A percentile compares a stretch with the other conserved stretches of the same genome.
Evolutionary conservation across 2,113 vertebrate species (phyloP).

Genomic region (Uropsilus gracilis): DNA sequence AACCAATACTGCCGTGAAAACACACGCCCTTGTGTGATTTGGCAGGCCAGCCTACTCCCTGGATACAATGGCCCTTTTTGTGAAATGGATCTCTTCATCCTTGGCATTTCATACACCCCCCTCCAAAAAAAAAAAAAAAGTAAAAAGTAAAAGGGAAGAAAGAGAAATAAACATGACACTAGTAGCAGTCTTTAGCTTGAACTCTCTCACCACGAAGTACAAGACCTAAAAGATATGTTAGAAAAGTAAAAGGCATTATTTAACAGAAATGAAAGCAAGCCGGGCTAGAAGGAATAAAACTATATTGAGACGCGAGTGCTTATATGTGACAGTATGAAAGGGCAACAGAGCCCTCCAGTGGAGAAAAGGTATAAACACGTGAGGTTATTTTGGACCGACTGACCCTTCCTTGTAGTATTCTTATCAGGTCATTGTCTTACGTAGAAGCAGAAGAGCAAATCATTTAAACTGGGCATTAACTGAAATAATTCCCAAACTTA

Average conservation of each 20-base stretch:
- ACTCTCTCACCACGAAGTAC: slow-evolving; percentile 55
- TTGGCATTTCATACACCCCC: slow-evolving; percentile 48
- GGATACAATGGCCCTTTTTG: slow-evolving; percentile 54
- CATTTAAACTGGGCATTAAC: not conserved
- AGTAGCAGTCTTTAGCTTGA: slow-evolving; percentile 49
- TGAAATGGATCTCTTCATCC: slow-evolving; percentile 53
- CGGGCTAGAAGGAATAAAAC: not conserved
- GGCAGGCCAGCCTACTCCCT: slow-evolving; percentile 45
- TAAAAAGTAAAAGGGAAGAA: not conserved
- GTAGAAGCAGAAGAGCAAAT: slow-evolving; percentile 9
- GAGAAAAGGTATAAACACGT: not conserved
- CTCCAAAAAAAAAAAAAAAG: not conserved
- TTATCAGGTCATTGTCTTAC: not conserved
- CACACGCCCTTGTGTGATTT: slow-evolving; percentile 63
- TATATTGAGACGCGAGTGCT: not conserved
- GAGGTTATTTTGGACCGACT: not conserved
- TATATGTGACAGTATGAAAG: slow-evolving; percentile 78
- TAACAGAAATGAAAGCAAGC: slow-evolving; percentile 66
- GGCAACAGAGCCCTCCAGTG: slow-evolving; percentile 87
- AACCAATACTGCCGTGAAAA: slow-evolving; percentile 48
- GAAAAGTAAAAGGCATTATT: slow-evolving; percentile 71
- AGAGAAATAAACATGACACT: slow-evolving; percentile 42
- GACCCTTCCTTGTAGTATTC: not conserved
- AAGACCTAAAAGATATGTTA: slow-evolving; percentile 67
- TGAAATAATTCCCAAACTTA: not conserved